Conservation (phyloP, 2,888 invertebrate species). For the Empis livida region DNA sequence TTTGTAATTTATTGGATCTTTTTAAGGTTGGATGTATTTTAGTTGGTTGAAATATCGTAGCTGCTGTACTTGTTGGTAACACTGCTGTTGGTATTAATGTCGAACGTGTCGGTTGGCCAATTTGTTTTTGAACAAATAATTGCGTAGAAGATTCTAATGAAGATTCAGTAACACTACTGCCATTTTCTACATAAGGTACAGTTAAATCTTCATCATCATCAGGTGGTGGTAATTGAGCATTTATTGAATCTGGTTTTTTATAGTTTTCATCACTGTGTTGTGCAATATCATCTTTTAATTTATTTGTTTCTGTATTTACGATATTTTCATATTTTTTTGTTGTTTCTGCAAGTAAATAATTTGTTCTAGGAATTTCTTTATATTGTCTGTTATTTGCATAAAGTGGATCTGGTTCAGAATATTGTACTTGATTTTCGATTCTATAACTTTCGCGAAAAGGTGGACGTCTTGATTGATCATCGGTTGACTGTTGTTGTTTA, state of each 20-base stretch:
- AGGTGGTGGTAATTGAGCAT: constrained; percentile 30
- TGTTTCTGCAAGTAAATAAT: no score
- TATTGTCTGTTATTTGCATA: constrained; percentile 20
- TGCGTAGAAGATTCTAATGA: constrained; percentile 6
- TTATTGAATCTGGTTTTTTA: constrained; percentile 21
- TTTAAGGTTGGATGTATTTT: constrained; percentile 4
- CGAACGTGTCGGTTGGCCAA: constrained; percentile 7
- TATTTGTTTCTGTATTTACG: neutral
- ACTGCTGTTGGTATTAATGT: constrained; percentile 2
- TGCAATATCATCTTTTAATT: neutral
- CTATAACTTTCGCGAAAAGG: constrained; percentile 24
- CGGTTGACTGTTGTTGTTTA: constrained; percentile 14
- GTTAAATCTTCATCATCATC: constrained; percentile 20
- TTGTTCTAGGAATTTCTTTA: no score
- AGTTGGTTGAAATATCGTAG: neutral
- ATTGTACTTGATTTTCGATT: constrained; percentile 28
- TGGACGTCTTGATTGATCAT: constrained; percentile 18
- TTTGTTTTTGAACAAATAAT: constrained; percentile 9
- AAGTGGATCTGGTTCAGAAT: constrained; percentile 40
- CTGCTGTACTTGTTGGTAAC: neutral
- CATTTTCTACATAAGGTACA: constrained; percentile 17
- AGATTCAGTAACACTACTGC: neutral
- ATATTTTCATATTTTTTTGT: neutral
- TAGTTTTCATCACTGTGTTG: neutral
- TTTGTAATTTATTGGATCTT: no score